Conservation (phyloP, 92 coral and sea anemone species). For the Micromussa lordhowensis region DNA sequence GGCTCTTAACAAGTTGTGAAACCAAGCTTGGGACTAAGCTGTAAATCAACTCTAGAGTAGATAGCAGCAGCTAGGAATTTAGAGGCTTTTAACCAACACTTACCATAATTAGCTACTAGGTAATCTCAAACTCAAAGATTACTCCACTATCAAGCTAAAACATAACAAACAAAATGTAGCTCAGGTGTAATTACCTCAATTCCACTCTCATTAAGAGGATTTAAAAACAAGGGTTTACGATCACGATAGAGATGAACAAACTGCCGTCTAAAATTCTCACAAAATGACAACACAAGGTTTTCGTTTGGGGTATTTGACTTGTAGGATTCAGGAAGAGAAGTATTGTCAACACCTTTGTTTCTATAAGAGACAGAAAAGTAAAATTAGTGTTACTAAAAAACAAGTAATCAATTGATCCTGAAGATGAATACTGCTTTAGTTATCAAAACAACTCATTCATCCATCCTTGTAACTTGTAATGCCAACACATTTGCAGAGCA, state of each 20-base stretch:
- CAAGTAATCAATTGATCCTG: too few relatives aligned
- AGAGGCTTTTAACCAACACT: too few relatives aligned
- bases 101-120: not conserved
- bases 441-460: not conserved
- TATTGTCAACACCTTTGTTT: constrained; percentile 36
- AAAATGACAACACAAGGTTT: constrained; percentile 88
- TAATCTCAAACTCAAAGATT: not conserved
- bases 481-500: not conserved
- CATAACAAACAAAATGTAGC: not conserved
- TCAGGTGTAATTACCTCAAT: constrained; percentile 73
- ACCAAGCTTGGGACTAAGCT: too few relatives aligned
- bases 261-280: constrained; percentile 97
- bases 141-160: not conserved
- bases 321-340: constrained; percentile 75
- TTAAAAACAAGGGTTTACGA: constrained; percentile 87
- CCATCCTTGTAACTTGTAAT: not conserved
- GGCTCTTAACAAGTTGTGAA: too few relatives aligned
- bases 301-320: constrained; percentile 88
- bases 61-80: too few relatives aligned
- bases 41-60: too few relatives aligned
- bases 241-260: constrained; percentile 99
- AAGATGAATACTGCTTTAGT: not conserved
- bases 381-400: too few relatives aligned
- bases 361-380: not conserved
- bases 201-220: constrained; percentile 88